Evolutionary conservation across 2,113 vertebrate genomes (phyloP), one percentile per base, ranked within the genome.

Genomic region (Hippopotamus amphibius): DNA sequence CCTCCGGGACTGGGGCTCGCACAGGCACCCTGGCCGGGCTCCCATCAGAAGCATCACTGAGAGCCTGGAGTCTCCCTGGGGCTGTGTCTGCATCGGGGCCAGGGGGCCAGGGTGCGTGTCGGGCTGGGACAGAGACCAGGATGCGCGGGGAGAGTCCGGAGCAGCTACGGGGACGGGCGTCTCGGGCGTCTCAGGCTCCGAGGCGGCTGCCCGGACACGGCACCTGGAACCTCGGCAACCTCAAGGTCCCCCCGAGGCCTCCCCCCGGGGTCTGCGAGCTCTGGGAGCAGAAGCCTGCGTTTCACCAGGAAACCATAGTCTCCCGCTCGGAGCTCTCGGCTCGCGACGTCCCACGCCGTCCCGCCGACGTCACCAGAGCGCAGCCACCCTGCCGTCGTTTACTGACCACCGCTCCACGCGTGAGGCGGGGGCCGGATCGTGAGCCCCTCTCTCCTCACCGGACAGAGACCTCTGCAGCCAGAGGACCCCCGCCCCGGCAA

Each of bases 361-460:
- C 59, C 30, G 48, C 6, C 4, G 3, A 17, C 7, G 82, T 84
- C 71, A 11, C 61, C 63, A 33, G 46, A 48, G n/a, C 26, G 21
- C 10, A 66, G 46, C 41, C 55, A 33, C 41, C 30, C 59, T 7
- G 6, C 24, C n/a, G 12, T 43, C 15, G 19, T 57, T 43, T 21
- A 41, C 50, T 17, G 88, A 43, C 48, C 30, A 3, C 28, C 1
- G 13, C 37, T 57, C 21, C 15, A 50, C 11, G 33, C 0, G 4
- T 4, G n/a, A 81, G n/a, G n/a, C 48, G 21, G 24, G 22, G 22
- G 9, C 59, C 10, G 59, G 59, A 26, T 26, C 59, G 21, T 26
- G 59, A 8, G 0, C 48, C 8, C 2, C 13, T 22, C 30, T n/a
- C 65, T n/a, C 50, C n/a, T 16, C 21, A 24, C 1, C 2, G 12